Evolutionary conservation across 2,888 invertebrate species (phyloP), one percentile per base, ranked within the genome.

Genomic region (Dasysyrphus albostriatus): DNA sequence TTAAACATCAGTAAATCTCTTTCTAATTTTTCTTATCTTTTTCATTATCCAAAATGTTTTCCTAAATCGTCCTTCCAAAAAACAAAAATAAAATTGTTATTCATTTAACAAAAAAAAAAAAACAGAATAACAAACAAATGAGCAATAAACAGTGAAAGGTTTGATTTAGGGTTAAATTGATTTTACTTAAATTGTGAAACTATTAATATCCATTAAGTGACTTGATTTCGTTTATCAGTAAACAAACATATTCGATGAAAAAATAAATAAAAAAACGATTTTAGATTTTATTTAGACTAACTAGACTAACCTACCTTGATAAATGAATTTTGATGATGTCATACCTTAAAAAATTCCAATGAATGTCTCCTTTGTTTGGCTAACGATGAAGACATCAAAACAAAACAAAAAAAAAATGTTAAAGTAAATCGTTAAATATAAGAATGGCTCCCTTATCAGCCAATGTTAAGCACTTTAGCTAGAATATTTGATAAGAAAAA

Each of bases 271-370:
- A 24, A n/a, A 24, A 51, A 16, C 4, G n/a, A 16, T 32, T 37
- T 9, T 5, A 29, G 24, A 54, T 39, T 39, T n/a, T 65, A 32
- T 47, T 16, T 24, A 65, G 7, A 19, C n/a, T 7, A 16, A n/a
- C 44, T 0, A 16, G 9, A 8, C 8, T 29, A 14, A 54, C 14
- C n/a, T 24, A 29, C 24, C 5, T 51, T 72, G 80, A 84, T 76
- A 80, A 75, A 54, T 65, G 51, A 47, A 49, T 44, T 37, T 44
- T 24, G 76, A 73, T 81, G 84, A 85, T 85, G 84, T 85, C 84
- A 85, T 81, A 47, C 59, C 0, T 29, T 54, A 5, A 51, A 78
- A 79, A 80, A 72, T 81, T 56, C 29, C 29, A 70, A 61, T 59
- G 56, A 84, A 37, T 80, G 67, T n/a, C 24, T 32, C 37, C 49